phyloP scores from a whole-genome alignment of 2,888 invertebrate genomes.

The Napeogenes sylphis region DNA sequence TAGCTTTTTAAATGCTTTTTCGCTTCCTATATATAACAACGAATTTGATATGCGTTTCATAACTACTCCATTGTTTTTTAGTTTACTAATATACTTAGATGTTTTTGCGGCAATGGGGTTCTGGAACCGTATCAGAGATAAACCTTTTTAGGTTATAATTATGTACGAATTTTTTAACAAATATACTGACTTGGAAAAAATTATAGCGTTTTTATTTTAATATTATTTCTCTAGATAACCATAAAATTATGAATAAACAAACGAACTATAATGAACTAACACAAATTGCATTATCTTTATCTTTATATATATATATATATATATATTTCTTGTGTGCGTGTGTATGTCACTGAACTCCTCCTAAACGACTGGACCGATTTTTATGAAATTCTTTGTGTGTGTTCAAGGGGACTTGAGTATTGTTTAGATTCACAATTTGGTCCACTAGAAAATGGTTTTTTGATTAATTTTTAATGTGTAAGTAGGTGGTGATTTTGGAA shows the following conservation, averaged over 20 bases:
- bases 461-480: no score
- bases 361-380: no score
- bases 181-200: conserved; percentile 67
- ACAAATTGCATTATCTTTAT: no score
- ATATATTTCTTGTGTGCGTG: no score
- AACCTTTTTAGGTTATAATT: conserved; percentile 24
- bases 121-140: conserved; percentile 68
- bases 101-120: conserved; percentile 69
- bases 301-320: no score
- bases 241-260: conserved; percentile 12
- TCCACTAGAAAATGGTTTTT: no score
- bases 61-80: conserved; percentile 65
- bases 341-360: no score
- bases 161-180: conserved; percentile 70
- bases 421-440: no score
- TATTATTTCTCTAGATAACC: neutral
- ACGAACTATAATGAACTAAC: neutral
- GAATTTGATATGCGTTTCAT: conserved; percentile 73
- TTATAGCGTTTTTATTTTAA: conserved; percentile 37
- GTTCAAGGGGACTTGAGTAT: no score
- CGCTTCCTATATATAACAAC: conserved; percentile 54
- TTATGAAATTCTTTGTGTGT: no score
- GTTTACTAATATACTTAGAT: conserved; percentile 46
- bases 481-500: no score
- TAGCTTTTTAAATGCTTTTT: conserved; percentile 34